Base-by-base conservation (phyloP, 35 echinoderm and acorn worm species). In the Patiria miniata region DNA sequence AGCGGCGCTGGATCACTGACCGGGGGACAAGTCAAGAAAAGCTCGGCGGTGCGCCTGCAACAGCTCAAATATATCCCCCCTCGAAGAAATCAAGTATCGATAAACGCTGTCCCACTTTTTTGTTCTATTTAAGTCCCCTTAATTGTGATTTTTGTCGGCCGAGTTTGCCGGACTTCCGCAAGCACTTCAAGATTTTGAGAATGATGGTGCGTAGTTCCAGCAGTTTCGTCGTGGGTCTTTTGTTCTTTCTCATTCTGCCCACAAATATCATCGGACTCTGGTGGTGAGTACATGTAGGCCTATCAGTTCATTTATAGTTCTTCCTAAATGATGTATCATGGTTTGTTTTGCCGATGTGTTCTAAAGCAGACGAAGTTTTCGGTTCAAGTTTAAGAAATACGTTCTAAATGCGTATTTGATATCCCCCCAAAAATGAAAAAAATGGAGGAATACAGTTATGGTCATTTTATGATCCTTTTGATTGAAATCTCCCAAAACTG, bases 211-310 rank as follows among this genome's bases (percentile, higher is more conserved):
- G 26, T 10, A 73, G 26, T 73, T 73, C 65, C 8, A 73, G 65
- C 34, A 73, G 34, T 34, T 73, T 73, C 29, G 78, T 61, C 80
- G 58, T 93, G 39, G 87, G 92, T 38, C 56, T 90, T 50, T 40
- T 94, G 37, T 77, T 94, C 53, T 94, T 94, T 79, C 87, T 94
- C 21, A 78, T 94, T 37, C 73, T 94, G 52, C 92, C 92, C 38
- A 81, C 92, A 37, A 88, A 94, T 78, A 94, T 94, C 87, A 94
- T 94, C 47, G 92, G 92, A 51, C 60, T 94, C 2, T 94, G 92
- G 92, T 94, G 92, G 92, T 94, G 89, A 89, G 92, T 89, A 51
- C 80, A 61, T 19, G 18, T 61, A 61, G 19, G 42, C 42, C 42
- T 47, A 4, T n/a, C n/a, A n/a, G n/a, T n/a, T n/a, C n/a, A n/a